Evolutionary conservation across 2,113 vertebrate species (phyloP).

Genomic region (Scopus umbretta): DNA sequence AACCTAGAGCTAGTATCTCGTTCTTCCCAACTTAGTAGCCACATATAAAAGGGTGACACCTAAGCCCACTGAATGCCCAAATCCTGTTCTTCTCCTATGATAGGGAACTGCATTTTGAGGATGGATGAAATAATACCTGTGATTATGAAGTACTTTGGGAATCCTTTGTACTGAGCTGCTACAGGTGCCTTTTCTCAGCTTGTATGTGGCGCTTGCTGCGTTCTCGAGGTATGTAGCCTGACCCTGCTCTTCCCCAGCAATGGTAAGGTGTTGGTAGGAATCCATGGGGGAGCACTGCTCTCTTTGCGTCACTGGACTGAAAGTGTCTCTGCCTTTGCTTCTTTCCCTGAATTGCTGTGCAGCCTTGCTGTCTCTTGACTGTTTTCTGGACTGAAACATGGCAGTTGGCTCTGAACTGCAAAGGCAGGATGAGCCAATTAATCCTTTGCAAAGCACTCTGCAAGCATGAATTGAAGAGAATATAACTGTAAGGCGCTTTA

Average conservation of each 20-base stretch:
- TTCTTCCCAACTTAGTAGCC: neutral
- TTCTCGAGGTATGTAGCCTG: neutral
- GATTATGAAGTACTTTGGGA: neutral
- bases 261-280: neutral
- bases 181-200: neutral
- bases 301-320: neutral
- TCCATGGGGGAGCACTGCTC: neutral
- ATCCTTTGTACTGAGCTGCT: neutral
- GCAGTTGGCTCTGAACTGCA: neutral
- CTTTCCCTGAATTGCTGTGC: neutral
- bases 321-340: neutral
- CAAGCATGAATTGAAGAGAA: neutral
- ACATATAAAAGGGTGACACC: neutral
- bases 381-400: neutral
- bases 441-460: neutral
- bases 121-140: neutral
- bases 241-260: neutral
- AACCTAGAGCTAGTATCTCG: neutral
- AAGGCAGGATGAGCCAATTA: neutral
- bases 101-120: neutral
- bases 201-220: rapidly evolving
- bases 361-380: neutral
- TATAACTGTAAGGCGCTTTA: neutral
- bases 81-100: neutral
- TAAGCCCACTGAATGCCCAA: neutral